phyloP scores from a whole-genome alignment of 2,797 vertebrate genomes.

The Cheirogaleus major region DNA sequence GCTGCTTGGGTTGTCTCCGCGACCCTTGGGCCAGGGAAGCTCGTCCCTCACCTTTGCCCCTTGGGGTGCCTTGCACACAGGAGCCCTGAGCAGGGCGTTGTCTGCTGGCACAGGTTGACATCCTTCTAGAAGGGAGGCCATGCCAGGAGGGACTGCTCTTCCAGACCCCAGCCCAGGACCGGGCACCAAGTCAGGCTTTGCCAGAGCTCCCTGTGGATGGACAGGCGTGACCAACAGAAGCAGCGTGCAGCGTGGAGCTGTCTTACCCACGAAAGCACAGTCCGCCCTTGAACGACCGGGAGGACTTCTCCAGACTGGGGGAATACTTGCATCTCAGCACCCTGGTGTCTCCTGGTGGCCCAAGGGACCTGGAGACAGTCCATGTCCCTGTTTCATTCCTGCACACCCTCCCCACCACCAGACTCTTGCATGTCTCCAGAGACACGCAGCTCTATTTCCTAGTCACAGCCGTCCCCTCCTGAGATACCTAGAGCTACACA shows the following conservation, averaged over 20 bases:
- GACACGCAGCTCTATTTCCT: neutral
- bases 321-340: neutral
- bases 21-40: neutral
- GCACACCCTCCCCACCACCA: too few relatives aligned
- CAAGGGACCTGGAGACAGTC: neutral
- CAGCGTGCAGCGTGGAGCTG: rapidly evolving
- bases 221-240: rapidly evolving
- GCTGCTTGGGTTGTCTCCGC: too few relatives aligned
- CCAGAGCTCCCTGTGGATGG: neutral
- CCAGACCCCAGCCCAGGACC: neutral
- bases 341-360: neutral
- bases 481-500: neutral
- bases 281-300: rapidly evolving
- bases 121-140: neutral
- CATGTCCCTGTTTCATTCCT: neutral
- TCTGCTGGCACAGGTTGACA: neutral
- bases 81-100: neutral
- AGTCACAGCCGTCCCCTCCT: neutral
- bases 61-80: rapidly evolving
- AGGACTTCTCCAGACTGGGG: neutral
- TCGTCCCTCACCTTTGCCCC: neutral
- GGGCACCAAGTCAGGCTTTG: neutral
- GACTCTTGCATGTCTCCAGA: neutral
- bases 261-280: neutral
- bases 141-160: neutral